Conservation (phyloP, 92 coral and sea anemone species). For the Parazoanthus darwini region DNA sequence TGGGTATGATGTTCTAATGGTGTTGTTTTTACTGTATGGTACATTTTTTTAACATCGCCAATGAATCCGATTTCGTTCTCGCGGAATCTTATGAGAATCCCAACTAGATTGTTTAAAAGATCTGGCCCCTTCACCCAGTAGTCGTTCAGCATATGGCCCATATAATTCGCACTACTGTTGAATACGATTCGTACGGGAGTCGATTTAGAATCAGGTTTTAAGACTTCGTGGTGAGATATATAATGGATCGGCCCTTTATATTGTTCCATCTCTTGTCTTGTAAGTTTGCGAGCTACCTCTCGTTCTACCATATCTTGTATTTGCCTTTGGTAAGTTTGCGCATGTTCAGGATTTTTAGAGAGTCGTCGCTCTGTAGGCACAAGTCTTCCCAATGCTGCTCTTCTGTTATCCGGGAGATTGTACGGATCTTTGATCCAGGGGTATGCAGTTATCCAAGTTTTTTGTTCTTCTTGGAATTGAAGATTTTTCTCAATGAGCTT, state of each 20-base stretch:
- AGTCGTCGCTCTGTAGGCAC: constrained; percentile 43
- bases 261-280: constrained; percentile 42
- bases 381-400: constrained; percentile 11
- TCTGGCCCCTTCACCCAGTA: constrained; percentile 67
- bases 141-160: constrained; percentile 55
- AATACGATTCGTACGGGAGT: constrained; percentile 68
- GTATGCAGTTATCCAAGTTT: constrained; percentile 31
- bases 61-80: constrained; percentile 48
- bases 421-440: constrained; percentile 19
- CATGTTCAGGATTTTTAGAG: too few species aligned
- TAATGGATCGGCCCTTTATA: constrained; percentile 61
- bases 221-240: constrained; percentile 61
- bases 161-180: constrained; percentile 51
- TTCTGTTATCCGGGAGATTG: constrained; percentile 33
- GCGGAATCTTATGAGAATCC: constrained; percentile 58
- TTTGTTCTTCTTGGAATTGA: neutral
- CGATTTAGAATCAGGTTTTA: constrained; percentile 57
- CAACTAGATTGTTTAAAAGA: constrained; percentile 53
- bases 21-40: constrained; percentile 18
- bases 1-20: too few species aligned
- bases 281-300: constrained; percentile 50
- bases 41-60: constrained; percentile 31
- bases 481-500: constrained; percentile 37
- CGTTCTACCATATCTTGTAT: constrained; percentile 54
- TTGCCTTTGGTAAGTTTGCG: constrained; percentile 10